phyloP scores from a whole-genome alignment of 2,113 vertebrate genomes.

The Rhabdornis inornatus region DNA sequence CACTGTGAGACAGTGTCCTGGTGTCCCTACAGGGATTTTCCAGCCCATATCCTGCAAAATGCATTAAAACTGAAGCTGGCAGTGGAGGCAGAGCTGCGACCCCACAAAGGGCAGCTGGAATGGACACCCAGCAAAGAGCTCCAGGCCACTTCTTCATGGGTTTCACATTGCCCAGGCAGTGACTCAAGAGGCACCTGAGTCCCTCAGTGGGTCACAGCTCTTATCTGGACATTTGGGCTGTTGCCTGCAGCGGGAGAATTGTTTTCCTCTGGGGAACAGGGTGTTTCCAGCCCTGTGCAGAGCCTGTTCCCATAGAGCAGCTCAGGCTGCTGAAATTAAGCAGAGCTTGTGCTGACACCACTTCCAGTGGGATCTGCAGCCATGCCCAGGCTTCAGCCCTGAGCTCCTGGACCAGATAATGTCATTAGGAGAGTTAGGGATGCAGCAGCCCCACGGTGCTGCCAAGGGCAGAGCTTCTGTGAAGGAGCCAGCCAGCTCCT shows the following conservation, averaged over 20 bases:
- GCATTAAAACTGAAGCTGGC: neutral
- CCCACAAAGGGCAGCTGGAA: neutral
- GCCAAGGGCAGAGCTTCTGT: neutral
- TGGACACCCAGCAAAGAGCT: neutral
- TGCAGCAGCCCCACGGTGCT: neutral
- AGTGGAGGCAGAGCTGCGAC: rapidly evolving
- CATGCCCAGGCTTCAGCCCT: neutral
- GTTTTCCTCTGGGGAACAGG: neutral
- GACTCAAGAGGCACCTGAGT: neutral
- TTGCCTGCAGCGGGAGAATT: neutral
- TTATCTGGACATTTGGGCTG: neutral
- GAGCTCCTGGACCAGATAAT: neutral
- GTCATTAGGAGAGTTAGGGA: neutral
- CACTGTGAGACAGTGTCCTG: neutral
- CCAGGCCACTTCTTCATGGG: neutral
- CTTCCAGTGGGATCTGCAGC: neutral
- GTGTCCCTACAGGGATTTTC: neutral
- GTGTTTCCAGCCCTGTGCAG: neutral
- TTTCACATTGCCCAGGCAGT: neutral
- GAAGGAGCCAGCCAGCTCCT: rapidly evolving
- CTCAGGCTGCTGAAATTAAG: constrained; percentile 1
- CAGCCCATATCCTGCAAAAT: neutral
- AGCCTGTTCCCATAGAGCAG: neutral
- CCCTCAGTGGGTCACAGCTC: neutral
- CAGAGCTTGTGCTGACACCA: neutral